Percentiles rank a stretch among this genome's conserved stretches.
These are phyloP conservation scores for Ctenicera cuprea DNA, from an alignment of 2,888 invertebrate genomes.

Conservation along the genomic window DNA sequence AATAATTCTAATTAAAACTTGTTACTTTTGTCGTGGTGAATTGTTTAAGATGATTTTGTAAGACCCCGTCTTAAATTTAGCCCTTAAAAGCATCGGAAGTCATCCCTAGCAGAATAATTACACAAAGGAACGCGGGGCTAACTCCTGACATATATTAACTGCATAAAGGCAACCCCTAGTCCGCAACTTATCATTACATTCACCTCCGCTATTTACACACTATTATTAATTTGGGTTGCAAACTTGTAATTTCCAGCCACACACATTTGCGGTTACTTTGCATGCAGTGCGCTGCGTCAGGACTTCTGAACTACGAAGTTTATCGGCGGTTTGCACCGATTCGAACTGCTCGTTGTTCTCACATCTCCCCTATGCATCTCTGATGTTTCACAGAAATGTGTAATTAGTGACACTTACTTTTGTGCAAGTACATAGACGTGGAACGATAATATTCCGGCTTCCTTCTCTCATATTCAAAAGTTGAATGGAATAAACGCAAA, in stretches of 20 bases:
- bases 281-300: slow-evolving; percentile 58
- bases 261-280: slow-evolving; percentile 58
- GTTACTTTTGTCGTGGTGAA: too few relatives aligned
- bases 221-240: slow-evolving; percentile 59
- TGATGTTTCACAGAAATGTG: slow-evolving; percentile 30
- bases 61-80: slow-evolving; percentile 9
- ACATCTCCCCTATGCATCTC: slow-evolving; percentile 39
- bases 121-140: slow-evolving; percentile 33
- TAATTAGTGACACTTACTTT: slow-evolving; percentile 39
- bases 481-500: too few relatives aligned
- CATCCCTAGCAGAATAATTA: slow-evolving; percentile 27
- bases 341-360: slow-evolving; percentile 40
- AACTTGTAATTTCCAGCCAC: slow-evolving; percentile 59
- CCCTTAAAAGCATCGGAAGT: slow-evolving; percentile 28
- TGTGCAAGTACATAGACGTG: slow-evolving; percentile 7
- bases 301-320: slow-evolving; percentile 58
- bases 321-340: slow-evolving; percentile 53
- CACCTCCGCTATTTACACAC: slow-evolving; percentile 59
- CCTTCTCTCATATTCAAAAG: not conserved
- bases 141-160: slow-evolving; percentile 41
- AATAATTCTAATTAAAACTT: too few relatives aligned
- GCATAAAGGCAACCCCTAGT: slow-evolving; percentile 38
- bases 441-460: slow-evolving; percentile 5
- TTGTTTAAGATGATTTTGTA: slow-evolving; percentile 10
- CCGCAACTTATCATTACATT: slow-evolving; percentile 54